These are phyloP conservation scores for Oryzias javanicus DNA, from an alignment of 2,113 vertebrate genomes.

Conservation along the genomic window DNA sequence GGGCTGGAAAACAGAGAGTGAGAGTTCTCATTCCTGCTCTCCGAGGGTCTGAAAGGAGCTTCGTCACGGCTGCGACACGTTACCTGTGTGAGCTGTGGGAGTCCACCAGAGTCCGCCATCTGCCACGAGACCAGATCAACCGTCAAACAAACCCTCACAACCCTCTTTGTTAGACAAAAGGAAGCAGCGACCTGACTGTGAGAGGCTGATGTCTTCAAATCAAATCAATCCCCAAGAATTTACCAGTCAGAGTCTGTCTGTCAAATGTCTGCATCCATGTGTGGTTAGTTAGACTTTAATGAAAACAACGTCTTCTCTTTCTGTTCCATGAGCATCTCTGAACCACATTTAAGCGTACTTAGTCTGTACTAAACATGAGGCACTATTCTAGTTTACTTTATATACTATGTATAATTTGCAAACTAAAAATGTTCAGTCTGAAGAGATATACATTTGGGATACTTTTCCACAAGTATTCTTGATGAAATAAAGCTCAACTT, in stretches of 20 bases:
- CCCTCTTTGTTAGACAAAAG: neutral
- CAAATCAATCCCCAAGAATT: too few species aligned
- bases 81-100: constrained; percentile 98
- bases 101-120: constrained; percentile 98
- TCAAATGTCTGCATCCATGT: neutral
- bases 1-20: constrained; percentile 77
- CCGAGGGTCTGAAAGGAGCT: neutral
- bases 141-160: neutral
- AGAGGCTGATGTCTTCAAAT: too few species aligned
- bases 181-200: neutral
- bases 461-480: too few species aligned
- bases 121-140: constrained; percentile 48
- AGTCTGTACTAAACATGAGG: too few species aligned
- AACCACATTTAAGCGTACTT: too few species aligned
- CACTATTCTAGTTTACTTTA: too few species aligned
- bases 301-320: neutral
- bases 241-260: neutral
- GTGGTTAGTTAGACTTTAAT: neutral
- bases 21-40: neutral
- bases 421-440: too few species aligned
- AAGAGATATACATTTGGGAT: too few species aligned
- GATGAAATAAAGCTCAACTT: too few species aligned
- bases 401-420: too few species aligned
- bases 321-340: too few species aligned
- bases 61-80: constrained; percentile 20